Conservation (phyloP, 1,140 invertebrate species). For the Ips typographus region DNA sequence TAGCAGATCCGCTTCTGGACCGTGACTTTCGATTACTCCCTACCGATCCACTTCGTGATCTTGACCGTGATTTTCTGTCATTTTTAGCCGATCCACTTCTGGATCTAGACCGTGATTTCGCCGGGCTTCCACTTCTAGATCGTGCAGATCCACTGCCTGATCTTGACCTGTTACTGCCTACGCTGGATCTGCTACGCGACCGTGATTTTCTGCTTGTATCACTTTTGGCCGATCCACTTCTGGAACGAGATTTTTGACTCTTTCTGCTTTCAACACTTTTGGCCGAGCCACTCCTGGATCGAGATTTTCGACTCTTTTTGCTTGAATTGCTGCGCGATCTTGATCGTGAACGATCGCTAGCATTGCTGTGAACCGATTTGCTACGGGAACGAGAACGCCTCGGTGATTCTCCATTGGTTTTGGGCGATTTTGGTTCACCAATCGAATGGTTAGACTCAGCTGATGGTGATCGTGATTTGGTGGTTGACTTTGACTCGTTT, state of each 20-base stretch:
- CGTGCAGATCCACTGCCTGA: slow-evolving; percentile 22
- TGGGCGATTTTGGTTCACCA: slow-evolving; percentile 25
- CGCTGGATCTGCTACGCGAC: slow-evolving; percentile 19
- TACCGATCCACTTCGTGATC: slow-evolving; percentile 46
- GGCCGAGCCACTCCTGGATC: slow-evolving; percentile 38
- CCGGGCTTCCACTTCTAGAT: slow-evolving; percentile 11
- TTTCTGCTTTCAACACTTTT: not conserved
- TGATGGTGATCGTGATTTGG: slow-evolving; percentile 23
- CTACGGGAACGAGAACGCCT: slow-evolving; percentile 18
- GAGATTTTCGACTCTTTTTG: slow-evolving; percentile 22
- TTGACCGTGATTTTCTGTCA: slow-evolving; percentile 43
- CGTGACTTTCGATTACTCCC: slow-evolving; percentile 15
- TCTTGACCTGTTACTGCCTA: not conserved
- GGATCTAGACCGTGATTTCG: slow-evolving; percentile 38
- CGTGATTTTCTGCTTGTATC: slow-evolving; percentile 36
- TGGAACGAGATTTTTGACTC: slow-evolving; percentile 37
- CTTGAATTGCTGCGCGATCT: slow-evolving; percentile 16
- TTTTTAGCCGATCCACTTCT: slow-evolving; percentile 28
- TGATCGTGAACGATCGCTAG: slow-evolving; percentile 22
- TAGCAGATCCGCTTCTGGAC: slow-evolving; percentile 12
- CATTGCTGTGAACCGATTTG: slow-evolving; percentile 9
- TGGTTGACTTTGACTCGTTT: slow-evolving; percentile 20
- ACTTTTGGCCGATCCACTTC: slow-evolving; percentile 25
- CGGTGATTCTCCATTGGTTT: slow-evolving; percentile 2
- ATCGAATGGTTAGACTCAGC: slow-evolving; percentile 15